Base-by-base conservation (phyloP, 2,113 vertebrate genomes). In the Gorilla gorilla region DNA sequence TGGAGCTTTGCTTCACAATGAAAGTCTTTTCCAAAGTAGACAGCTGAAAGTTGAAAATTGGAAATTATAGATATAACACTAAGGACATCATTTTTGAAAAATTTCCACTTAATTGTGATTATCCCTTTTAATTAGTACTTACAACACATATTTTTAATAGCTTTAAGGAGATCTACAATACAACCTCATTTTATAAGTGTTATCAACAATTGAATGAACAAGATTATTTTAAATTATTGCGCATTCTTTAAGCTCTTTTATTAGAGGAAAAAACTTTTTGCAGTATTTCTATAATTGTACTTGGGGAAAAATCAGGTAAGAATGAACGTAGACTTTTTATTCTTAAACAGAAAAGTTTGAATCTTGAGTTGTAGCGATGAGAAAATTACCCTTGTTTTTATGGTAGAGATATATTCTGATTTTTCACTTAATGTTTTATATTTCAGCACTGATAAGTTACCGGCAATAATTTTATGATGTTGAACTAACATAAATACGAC, bases 141-240 rank as follows among this genome's bases (percentile, higher is more conserved):
- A 13, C 79, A 78, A 86, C 79, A 52, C 2, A 48, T 57, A 35
- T 32, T 89, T 35, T 88, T 59, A 84, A 35, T 57, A 87, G 45
- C 16, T 95, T 94, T 92, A 85, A 96, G 59, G 59, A 64, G 70
- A 61, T 22, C 38, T 55, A 50, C 11, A 76, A 38, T 93, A 85
- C 59, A 80, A 52, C 92, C 59, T 50, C 86, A 0, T 91, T 98
- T 84, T 8, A 0, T 92, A 66, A 85, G 68, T 82, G 22, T 88
- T 97, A 93, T 81, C 79, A 97, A 75, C 22, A 96, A 5, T 17
- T 96, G 66, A 91, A 89, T 93, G 38, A 97, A 93, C 66, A 96
- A 83, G 66, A 32, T 52, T 70, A 81, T 78, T 96, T 85, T 94
- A 92, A 92, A 89, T 86, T 89, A 20, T 73, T 85, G 13, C 22